A percentile compares a stretch with the other conserved stretches of the same genome.
These are phyloP conservation scores for Choreutis nemorana DNA, from an alignment of 2,888 invertebrate species.

Conservation along the genomic window DNA sequence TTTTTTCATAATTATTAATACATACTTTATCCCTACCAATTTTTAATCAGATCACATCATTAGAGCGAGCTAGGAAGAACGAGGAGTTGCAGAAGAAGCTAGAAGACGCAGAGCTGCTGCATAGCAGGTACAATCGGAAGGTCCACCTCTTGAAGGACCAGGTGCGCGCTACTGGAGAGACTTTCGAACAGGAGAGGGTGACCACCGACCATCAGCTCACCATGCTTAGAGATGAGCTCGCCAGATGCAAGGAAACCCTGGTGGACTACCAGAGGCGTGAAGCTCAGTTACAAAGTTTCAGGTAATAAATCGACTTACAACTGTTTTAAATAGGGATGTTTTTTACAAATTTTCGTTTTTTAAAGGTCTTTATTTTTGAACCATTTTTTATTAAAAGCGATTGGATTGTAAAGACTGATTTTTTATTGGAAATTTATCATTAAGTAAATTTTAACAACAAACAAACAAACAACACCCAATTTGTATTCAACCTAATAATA, in stretches of 20 bases:
- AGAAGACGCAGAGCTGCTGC: slow-evolving; percentile 81
- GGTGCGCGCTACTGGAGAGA: slow-evolving; percentile 71
- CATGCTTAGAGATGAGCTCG: slow-evolving; percentile 78
- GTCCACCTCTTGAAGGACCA: slow-evolving; percentile 77
- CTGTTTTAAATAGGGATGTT: too few species aligned
- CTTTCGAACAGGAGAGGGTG: slow-evolving; percentile 74
- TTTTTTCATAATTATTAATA: too few species aligned
- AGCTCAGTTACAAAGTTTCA: slow-evolving; percentile 80
- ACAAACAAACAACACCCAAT: too few species aligned
- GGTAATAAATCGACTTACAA: slow-evolving; percentile 22
- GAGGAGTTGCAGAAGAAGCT: slow-evolving; percentile 84
- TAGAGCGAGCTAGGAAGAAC: slow-evolving; percentile 84
- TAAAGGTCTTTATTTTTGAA: too few species aligned
- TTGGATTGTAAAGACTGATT: too few species aligned
- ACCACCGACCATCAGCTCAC: slow-evolving; percentile 74
- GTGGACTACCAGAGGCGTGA: slow-evolving; percentile 79
- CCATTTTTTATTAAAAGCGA: too few species aligned
- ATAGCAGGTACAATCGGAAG: slow-evolving; percentile 78
- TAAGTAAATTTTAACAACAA: too few species aligned
- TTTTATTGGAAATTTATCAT: too few species aligned
- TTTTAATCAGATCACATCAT: slow-evolving; percentile 83
- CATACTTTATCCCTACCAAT: too few species aligned
- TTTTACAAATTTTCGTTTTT: too few species aligned
- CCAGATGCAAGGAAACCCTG: slow-evolving; percentile 75
- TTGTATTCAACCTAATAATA: too few species aligned